Percentiles rank a stretch among this genome's conserved stretches.
Evolutionary conservation across 2,888 invertebrate species (phyloP).

Genomic region (Sinentomon sp.): DNA sequence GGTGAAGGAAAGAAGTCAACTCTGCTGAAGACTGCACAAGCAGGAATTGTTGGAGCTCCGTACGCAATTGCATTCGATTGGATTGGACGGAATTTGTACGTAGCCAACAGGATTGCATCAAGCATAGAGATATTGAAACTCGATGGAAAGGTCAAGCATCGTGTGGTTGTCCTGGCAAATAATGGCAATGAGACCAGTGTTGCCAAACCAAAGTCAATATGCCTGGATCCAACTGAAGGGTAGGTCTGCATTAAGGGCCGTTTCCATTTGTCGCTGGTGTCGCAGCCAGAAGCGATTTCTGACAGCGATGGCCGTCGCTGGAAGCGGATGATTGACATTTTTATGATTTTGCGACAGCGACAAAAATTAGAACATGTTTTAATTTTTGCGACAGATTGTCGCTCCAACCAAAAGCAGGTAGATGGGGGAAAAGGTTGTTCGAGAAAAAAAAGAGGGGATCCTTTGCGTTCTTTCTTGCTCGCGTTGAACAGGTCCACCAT

Average conservation of each 20-base stretch:
- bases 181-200: slow-evolving; percentile 62
- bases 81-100: slow-evolving; percentile 78
- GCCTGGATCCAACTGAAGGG: slow-evolving; percentile 77
- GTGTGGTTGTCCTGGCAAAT: slow-evolving; percentile 63
- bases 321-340: too few species aligned
- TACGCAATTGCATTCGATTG: slow-evolving; percentile 84
- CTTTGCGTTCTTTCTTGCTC: too few species aligned
- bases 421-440: too few species aligned
- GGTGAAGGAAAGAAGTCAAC: slow-evolving; percentile 71
- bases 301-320: too few species aligned
- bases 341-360: too few species aligned
- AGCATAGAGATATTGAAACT: slow-evolving; percentile 69
- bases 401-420: too few species aligned
- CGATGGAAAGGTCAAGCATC: slow-evolving; percentile 53
- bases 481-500: too few species aligned
- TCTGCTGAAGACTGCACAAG: slow-evolving; percentile 31
- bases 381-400: too few species aligned
- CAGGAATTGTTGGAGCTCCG: slow-evolving; percentile 70
- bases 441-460: too few species aligned
- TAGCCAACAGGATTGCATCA: slow-evolving; percentile 65
- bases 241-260: slow-evolving; percentile 22
- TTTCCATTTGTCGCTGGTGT: too few species aligned
- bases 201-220: slow-evolving; percentile 58
- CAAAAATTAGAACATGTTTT: too few species aligned
- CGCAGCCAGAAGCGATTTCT: too few species aligned